Evolutionary conservation across 35 echinoderm and acorn worm species (phyloP), one percentile per base, ranked within the genome.

Genomic region (Amphiura filiformis): DNA sequence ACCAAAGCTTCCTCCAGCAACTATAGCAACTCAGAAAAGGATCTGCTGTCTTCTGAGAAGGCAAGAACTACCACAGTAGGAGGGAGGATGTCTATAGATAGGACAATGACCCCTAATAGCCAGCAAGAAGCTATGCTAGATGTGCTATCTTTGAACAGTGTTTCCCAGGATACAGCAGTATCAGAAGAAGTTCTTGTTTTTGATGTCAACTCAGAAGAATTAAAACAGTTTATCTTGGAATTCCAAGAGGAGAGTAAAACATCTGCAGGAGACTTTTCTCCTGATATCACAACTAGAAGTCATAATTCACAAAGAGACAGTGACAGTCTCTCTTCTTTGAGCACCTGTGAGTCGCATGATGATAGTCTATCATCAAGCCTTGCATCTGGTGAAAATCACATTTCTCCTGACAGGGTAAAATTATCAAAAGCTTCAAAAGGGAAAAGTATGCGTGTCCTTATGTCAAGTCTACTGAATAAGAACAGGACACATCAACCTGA

Each of bases 131-230:
- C 79, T 17, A 61, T 93, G 22, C 70, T 93, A 5, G 91, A 93
- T 32, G 84, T 70, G 4, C 91, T 56, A 65, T 92, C 32, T 42
- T 93, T 18, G 31, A 41, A 34, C 31, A 56, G 31, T 56, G 75
- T 12, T 47, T 17, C 33, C 38, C 41, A 64, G 85, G 49, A 42
- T 20, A 37, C 47, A 38, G 77, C 34, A 2, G 18, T 65, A 57
- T 85, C 33, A 35, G 86, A 88, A 4, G 86, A 84, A 65, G 80
- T 82, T 32, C 57, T 87, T 23, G 80, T 57, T 64, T 52, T 93
- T 64, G 91, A 88, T 35, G 79, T 93, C 20, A 88, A 93, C 76
- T 88, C 86, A 0, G 86, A 93, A n/a, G 91, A 93, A 82, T 61
- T 93, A 33, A 49, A 57, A 49, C 76, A 75, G 39, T 93, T 93